A percentile compares a stretch with the other conserved stretches of the same genome.
Conservation (phyloP, 35 echinoderm and acorn worm species). For the Eucidaris tribuloides region DNA sequence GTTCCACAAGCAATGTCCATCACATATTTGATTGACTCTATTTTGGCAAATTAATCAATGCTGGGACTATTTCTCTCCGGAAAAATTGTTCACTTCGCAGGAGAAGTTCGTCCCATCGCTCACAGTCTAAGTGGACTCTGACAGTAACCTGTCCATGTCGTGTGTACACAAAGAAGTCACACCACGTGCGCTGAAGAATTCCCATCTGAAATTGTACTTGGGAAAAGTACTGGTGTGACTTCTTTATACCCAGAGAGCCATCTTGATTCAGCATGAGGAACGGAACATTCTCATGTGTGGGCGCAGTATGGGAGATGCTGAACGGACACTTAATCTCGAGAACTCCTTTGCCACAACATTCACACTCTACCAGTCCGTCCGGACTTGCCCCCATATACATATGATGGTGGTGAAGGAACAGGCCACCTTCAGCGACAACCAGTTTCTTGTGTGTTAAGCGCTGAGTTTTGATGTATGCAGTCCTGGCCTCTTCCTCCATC, state of each 20-base stretch:
- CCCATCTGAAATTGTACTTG: conserved; percentile 42
- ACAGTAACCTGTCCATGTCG: background rate
- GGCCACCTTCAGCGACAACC: background rate
- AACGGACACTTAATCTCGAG: conserved; percentile 45
- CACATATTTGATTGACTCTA: no score
- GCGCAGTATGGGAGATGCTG: conserved; percentile 9
- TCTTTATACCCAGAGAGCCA: background rate
- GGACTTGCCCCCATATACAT: conserved; percentile 13
- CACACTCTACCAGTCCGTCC: conserved; percentile 27
- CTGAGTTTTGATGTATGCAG: background rate
- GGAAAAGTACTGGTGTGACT: conserved; percentile 25
- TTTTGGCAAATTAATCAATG: background rate
- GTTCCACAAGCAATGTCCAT: no score
- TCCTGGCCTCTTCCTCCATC: conserved; percentile 36
- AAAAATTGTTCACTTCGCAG: background rate
- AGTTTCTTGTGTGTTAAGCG: background rate
- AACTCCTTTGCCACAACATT: conserved; percentile 29
- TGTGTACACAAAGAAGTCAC: conserved; percentile 60
- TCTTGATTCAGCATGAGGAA: conserved; percentile 24
- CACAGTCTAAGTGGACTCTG: background rate
- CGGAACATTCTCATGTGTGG: conserved; percentile 3
- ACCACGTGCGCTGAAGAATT: conserved; percentile 22
- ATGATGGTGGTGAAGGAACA: background rate
- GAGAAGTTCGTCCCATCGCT: background rate
- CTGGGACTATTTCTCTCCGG: background rate